These are phyloP conservation scores for Nothura maculosa DNA, from an alignment of 2,797 vertebrate species.

Conservation along the genomic window DNA sequence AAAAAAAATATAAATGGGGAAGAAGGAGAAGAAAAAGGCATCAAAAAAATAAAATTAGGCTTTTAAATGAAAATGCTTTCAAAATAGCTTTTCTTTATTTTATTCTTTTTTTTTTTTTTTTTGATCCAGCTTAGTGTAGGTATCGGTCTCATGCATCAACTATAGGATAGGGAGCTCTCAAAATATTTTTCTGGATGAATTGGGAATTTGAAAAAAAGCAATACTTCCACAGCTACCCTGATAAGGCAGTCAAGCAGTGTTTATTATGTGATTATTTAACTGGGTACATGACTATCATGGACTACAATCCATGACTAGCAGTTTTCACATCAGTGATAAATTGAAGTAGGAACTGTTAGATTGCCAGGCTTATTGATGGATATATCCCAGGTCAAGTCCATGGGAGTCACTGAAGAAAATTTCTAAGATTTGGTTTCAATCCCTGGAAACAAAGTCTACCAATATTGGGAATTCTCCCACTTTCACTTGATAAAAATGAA, in stretches of 20 bases:
- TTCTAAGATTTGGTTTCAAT: background rate
- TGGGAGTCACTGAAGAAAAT: background rate
- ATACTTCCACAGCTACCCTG: background rate
- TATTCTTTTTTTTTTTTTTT: background rate
- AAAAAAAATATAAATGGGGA: background rate
- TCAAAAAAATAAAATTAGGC: background rate
- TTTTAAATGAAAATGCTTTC: background rate
- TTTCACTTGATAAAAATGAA: background rate
- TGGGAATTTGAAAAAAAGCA: background rate
- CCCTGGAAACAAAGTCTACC: background rate
- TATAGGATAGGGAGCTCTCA: background rate
- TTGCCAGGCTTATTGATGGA: background rate
- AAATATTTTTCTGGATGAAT: background rate
- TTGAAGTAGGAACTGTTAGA: accelerated
- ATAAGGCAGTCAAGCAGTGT: background rate
- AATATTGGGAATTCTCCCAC: background rate
- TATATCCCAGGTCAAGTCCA: background rate
- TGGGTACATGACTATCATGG: too few species aligned
- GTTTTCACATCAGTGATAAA: background rate
- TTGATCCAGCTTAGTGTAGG: background rate
- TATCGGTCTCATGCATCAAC: background rate
- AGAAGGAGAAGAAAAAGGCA: background rate
- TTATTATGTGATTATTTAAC: background rate
- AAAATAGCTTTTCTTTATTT: too few species aligned
- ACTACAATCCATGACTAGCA: too few species aligned